phyloP scores from a whole-genome alignment of 2,797 vertebrate genomes.

The Botia almorhae region DNA sequence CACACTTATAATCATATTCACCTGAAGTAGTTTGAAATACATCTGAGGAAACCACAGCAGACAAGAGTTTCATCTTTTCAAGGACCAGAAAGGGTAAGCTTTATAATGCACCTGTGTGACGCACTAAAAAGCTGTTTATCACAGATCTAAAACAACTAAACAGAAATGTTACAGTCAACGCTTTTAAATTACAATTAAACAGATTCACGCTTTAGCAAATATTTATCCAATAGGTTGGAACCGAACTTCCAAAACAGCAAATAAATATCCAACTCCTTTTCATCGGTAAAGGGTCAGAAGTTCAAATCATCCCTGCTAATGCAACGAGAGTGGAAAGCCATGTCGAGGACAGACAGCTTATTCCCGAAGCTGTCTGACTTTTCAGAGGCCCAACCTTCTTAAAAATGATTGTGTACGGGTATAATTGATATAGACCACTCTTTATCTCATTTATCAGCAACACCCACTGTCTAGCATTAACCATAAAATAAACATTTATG shows the following conservation, averaged over 20 bases:
- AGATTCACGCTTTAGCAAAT: too few species aligned
- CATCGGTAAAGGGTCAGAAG: constrained; percentile 85
- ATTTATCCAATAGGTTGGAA: too few species aligned
- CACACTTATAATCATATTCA: constrained; percentile 55
- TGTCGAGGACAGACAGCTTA: constrained; percentile 50
- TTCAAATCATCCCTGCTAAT: constrained; percentile 78
- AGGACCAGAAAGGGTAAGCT: constrained; percentile 38
- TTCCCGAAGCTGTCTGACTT: constrained; percentile 54
- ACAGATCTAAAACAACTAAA: background rate
- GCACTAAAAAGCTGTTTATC: constrained; percentile 5
- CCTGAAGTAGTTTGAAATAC: constrained; percentile 53
- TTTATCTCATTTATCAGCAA: too few species aligned
- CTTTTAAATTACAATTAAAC: too few species aligned
- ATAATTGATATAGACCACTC: too few species aligned
- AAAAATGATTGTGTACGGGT: background rate
- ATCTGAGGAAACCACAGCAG: constrained; percentile 62
- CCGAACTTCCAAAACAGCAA: background rate
- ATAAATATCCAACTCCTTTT: constrained; percentile 61
- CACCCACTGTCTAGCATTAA: background rate
- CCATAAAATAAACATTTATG: background rate
- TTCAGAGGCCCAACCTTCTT: constrained; percentile 20
- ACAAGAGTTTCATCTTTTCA: constrained; percentile 53
- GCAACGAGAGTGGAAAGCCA: constrained; percentile 67
- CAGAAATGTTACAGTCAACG: too few species aligned
- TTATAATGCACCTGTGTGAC: constrained; percentile 54